Percentiles rank a stretch among this genome's conserved stretches.
Conservation (phyloP, 2,888 invertebrate species). For the Eupithecia vulgata region DNA sequence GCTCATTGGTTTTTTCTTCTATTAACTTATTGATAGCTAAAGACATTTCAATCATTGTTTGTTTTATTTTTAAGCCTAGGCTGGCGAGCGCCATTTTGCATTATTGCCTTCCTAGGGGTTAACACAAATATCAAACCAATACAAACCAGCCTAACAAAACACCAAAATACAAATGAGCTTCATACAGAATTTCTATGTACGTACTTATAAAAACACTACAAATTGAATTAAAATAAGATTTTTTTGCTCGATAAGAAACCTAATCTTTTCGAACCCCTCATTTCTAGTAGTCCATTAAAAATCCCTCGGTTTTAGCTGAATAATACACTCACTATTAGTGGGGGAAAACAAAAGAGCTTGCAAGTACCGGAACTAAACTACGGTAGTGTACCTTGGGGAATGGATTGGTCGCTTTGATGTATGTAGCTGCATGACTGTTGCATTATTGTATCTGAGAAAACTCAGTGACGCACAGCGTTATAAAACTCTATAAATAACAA, state of each 20-base stretch:
- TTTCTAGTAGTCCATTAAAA: constrained; percentile 76
- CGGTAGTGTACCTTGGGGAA: constrained; percentile 73
- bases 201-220: constrained; percentile 41
- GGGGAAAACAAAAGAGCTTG: constrained; percentile 72
- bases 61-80: too few relatives aligned
- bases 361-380: constrained; percentile 80
- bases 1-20: not conserved
- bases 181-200: constrained; percentile 22
- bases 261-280: constrained; percentile 75
- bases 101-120: too few relatives aligned
- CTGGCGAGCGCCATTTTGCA: too few relatives aligned
- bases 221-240: constrained; percentile 55
- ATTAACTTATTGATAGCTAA: not conserved
- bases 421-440: constrained; percentile 30
- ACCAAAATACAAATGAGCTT: constrained; percentile 27
- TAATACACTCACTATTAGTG: constrained; percentile 75
- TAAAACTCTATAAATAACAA: too few relatives aligned
- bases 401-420: constrained; percentile 48
- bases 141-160: not conserved
- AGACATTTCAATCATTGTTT: not conserved
- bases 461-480: not conserved
- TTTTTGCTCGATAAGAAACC: constrained; percentile 78
- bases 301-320: constrained; percentile 78
- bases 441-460: not conserved
- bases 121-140: not conserved